Base-by-base conservation (phyloP, 2,888 invertebrate species). In the Stenodera caucasica region DNA sequence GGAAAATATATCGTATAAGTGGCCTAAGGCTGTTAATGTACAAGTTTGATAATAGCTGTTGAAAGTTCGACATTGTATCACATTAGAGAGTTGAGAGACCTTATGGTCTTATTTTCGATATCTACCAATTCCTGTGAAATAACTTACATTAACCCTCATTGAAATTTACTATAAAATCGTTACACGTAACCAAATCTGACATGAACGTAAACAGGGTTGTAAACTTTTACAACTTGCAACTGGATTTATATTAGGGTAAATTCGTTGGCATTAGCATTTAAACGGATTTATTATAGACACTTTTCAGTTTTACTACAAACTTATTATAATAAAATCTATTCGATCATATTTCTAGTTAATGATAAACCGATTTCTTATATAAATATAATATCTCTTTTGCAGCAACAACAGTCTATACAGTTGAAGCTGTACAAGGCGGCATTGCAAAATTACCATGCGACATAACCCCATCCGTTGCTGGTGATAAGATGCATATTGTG, bases 391-490 rank as follows among this genome's bases (percentile, higher is more conserved):
- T 58, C 61, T 67, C 61, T 68, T 67, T 77, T 77, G 15, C 79
- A 81, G 81, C 76, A 14, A 76, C 75, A 58, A 75, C 74, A 30
- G 67, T 73, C 45, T 75, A 78, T 64, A 71, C 76, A 53, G 80
- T 84, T 50, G 83, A 85, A 72, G 85, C 85, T 40, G 85, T 86
- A 58, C 83, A 83, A 64, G 86, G 86, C 15, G 84, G 84, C 60
- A 81, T 82, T 53, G 86, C 85, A 50, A 84, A 84, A 74, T 80
- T 87, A 64, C 85, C 86, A 7, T 87, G 87, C 75, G 85, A 86
- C 77, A 83, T 86, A 62, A 82, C 82, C 55, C 84, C 85, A 15
- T 82, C 84, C 14, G 75, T 83, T 53, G 75, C 81, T 9, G 84
- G 83, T 57, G 87, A 87, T 79, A 83, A 83, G 75, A 84, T 86